phyloP scores from a whole-genome alignment of 2,888 invertebrate genomes.

The Monochamus alternatus region DNA sequence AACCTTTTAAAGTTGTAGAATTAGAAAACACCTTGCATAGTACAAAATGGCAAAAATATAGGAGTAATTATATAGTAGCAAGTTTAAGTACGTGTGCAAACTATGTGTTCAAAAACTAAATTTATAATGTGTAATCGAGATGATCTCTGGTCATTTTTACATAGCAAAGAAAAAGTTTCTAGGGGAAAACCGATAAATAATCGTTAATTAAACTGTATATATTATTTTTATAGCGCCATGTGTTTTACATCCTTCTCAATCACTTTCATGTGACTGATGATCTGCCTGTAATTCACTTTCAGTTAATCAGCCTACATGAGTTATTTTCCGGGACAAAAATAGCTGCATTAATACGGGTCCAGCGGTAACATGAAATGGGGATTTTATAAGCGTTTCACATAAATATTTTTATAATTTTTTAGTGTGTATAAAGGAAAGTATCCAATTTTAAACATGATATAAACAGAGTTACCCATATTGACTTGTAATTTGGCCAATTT shows the following conservation, averaged over 20 bases:
- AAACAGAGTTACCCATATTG: too few species aligned
- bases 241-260: constrained; percentile 12
- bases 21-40: too few species aligned
- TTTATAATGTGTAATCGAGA: background rate
- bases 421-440: too few species aligned
- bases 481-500: too few species aligned
- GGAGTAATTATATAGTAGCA: too few species aligned
- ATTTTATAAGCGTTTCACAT: constrained; percentile 24
- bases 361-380: constrained; percentile 12
- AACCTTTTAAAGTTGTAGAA: too few species aligned
- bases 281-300: constrained; percentile 14
- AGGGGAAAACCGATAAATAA: too few species aligned
- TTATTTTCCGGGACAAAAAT: constrained; percentile 13
- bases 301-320: constrained; percentile 21
- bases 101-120: background rate
- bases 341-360: background rate
- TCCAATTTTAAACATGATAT: too few species aligned
- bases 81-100: too few species aligned
- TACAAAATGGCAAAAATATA: too few species aligned
- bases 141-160: background rate
- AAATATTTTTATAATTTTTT: background rate
- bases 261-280: constrained; percentile 18
- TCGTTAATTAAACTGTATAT: background rate
- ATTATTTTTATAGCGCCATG: constrained; percentile 21
- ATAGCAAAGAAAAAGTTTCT: background rate